Percentiles rank a stretch among this genome's conserved stretches.
phyloP scores from a whole-genome alignment of 2,888 invertebrate species.

The Chrysina gloriosa region DNA sequence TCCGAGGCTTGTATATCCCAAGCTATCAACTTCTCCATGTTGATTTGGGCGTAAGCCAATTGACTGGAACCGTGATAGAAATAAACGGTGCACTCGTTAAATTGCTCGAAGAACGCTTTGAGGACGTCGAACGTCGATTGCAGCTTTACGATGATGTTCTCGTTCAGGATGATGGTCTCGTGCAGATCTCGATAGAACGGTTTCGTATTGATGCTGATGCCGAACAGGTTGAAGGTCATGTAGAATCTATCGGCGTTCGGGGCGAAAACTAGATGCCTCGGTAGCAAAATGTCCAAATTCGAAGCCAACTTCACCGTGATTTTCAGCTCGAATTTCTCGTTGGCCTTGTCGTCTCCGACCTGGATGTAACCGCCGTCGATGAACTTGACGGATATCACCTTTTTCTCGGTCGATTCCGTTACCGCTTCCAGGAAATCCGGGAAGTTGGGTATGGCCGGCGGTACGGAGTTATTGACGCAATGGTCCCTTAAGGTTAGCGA shows the following conservation, averaged over 20 bases:
- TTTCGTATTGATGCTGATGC: slow-evolving; percentile 60
- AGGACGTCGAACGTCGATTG: slow-evolving; percentile 55
- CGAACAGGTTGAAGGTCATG: slow-evolving; percentile 59
- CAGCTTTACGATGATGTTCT: slow-evolving; percentile 59
- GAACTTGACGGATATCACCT: slow-evolving; percentile 62
- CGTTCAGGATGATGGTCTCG: slow-evolving; percentile 57
- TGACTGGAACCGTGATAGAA: slow-evolving; percentile 57
- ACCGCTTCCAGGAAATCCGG: slow-evolving; percentile 23
- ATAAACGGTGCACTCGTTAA: slow-evolving; percentile 54
- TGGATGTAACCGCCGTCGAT: slow-evolving; percentile 70
- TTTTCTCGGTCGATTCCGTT: slow-evolving; percentile 52
- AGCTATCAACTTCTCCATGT: slow-evolving; percentile 50
- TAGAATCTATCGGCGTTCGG: slow-evolving; percentile 55
- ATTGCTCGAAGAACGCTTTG: slow-evolving; percentile 55
- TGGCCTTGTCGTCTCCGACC: slow-evolving; percentile 64
- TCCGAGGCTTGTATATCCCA: slow-evolving; percentile 32
- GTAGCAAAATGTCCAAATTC: slow-evolving; percentile 69
- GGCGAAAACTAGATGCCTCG: slow-evolving; percentile 59
- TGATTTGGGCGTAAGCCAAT: slow-evolving; percentile 57
- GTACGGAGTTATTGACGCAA: slow-evolving; percentile 40
- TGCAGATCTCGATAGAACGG: slow-evolving; percentile 58
- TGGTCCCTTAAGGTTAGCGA: slow-evolving; percentile 72
- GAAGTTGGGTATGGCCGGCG: slow-evolving; percentile 42
- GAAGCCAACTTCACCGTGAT: slow-evolving; percentile 69
- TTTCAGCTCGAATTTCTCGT: slow-evolving; percentile 68